Conservation (phyloP, 2,797 vertebrate genomes). For the Orestias chungarensis region DNA sequence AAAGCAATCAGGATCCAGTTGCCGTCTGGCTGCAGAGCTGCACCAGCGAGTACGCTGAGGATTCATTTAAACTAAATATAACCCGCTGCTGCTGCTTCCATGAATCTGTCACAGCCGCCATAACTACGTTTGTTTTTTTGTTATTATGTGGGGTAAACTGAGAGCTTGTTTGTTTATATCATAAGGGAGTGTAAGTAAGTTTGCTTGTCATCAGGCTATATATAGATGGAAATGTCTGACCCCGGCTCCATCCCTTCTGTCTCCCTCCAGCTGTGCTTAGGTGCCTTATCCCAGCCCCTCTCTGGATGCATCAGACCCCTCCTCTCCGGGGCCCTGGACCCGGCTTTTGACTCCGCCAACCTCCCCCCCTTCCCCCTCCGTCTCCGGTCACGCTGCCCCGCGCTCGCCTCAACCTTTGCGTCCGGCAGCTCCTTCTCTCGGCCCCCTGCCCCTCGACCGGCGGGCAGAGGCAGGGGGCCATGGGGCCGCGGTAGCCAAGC, state of each 20-base stretch:
- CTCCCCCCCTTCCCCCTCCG: slow-evolving; percentile 37
- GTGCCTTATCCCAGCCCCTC: slow-evolving; percentile 75
- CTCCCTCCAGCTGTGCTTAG: slow-evolving; percentile 75
- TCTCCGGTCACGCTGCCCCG: slow-evolving; percentile 25
- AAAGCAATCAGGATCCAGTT: slow-evolving; percentile 78
- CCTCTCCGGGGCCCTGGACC: slow-evolving; percentile 78
- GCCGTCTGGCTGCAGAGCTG: slow-evolving; percentile 63
- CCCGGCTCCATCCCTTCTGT: slow-evolving; percentile 7
- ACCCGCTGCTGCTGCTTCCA: slow-evolving; percentile 38
- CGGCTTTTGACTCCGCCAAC: slow-evolving; percentile 69
- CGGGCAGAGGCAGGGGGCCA: slow-evolving; percentile 84
- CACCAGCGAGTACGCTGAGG: slow-evolving; percentile 48
- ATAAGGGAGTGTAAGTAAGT: slow-evolving; percentile 26
- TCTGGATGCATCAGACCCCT: slow-evolving; percentile 82
- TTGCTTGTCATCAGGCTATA: slow-evolving; percentile 16
- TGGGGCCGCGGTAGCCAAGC: slow-evolving; percentile 79
- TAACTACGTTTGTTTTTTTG: slow-evolving; percentile 49
- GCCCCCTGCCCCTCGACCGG: slow-evolving; percentile 79
- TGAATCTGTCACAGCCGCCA: slow-evolving; percentile 51
- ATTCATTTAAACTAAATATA: slow-evolving; percentile 72
- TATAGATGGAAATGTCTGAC: slow-evolving; percentile 24
- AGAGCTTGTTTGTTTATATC: slow-evolving; percentile 42
- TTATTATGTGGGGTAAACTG: slow-evolving; percentile 35
- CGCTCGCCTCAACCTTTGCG: slow-evolving; percentile 50
- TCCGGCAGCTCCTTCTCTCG: slow-evolving; percentile 51